Base-by-base conservation (phyloP, 2,888 invertebrate genomes). In the Poecilobothrus nobilitatus region DNA sequence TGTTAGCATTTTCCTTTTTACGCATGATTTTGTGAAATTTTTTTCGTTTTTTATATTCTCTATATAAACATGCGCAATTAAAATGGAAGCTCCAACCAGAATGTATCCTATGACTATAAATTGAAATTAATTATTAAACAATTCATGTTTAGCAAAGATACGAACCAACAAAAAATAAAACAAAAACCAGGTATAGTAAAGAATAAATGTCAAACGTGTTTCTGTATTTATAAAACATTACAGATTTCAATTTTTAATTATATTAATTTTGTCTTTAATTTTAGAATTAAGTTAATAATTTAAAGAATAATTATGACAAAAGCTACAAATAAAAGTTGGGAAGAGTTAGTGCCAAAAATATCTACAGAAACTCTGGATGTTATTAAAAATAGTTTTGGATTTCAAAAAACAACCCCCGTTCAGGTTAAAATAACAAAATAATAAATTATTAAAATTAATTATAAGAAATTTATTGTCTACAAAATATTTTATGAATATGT, bases 331-430 rank as follows among this genome's bases (percentile, higher is more conserved):
- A 53, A 53, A 53, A 53, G 18, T 18, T 53, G 53, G 53, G 18
- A 53, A 18, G 53, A 53, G n/a, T 53, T 53, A 53, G 53, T 18
- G 2, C 53, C 53, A 9, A 53, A 53, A 53, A 9, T 87, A 64
- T 86, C 86, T 0, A 73, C 78, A 72, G 82, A 85, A 0, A 83
- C 86, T 22, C 74, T 87, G 63, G 82, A 80, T 68, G 84, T 84
- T 33, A 82, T 87, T n/a, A 76, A 80, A 18, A 80, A 82, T 71
- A 63, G 44, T 20, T 84, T 86, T 72, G 82, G 84, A 63, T 87
- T 87, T 70, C 75, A 79, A 33, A 73, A 77, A 27, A 87, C 87
- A 86, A 87, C 87, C 6, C 87, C 88, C 0, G 86, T 87, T 20
- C 87, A 81, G 73, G 81, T 80, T 72, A 74, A 63, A 44, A 21